phyloP scores from a whole-genome alignment of 2,113 vertebrate genomes.

The Toxostoma redivivum region DNA sequence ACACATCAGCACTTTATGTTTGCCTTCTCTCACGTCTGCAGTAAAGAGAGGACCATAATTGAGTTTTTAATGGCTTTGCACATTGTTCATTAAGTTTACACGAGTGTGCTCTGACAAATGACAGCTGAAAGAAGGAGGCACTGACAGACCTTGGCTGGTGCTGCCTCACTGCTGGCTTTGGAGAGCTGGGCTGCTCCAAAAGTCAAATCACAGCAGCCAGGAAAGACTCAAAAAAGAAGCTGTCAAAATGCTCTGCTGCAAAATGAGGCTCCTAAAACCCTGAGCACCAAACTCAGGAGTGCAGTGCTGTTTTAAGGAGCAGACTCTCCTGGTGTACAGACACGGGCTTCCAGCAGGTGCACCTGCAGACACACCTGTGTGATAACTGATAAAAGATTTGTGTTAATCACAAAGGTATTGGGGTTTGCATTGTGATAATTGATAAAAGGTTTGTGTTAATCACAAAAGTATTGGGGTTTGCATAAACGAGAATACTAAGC shows the following conservation, averaged over 20 bases:
- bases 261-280: background rate
- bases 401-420: too few relatives aligned
- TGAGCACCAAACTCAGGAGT: background rate
- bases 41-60: constrained; percentile 79
- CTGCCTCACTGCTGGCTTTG: constrained; percentile 6
- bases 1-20: constrained; percentile 83
- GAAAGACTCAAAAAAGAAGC: background rate
- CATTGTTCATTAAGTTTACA: constrained; percentile 81
- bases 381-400: too few relatives aligned
- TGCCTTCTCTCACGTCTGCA: constrained; percentile 76
- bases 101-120: constrained; percentile 55
- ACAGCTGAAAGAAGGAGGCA: constrained; percentile 65
- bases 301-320: background rate
- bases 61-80: constrained; percentile 89
- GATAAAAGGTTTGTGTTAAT: too few relatives aligned
- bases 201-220: constrained; percentile 6
- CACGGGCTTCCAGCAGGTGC: background rate
- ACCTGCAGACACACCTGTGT: background rate
- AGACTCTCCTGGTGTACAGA: background rate
- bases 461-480: too few relatives aligned
- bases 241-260: background rate
- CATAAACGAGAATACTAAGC: too few relatives aligned
- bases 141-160: constrained; percentile 1
- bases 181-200: background rate
- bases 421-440: background rate